Evolutionary conservation across 2,113 vertebrate genomes (phyloP), one percentile per base, ranked within the genome.

Genomic region (Romanogobio albipinnatus): DNA sequence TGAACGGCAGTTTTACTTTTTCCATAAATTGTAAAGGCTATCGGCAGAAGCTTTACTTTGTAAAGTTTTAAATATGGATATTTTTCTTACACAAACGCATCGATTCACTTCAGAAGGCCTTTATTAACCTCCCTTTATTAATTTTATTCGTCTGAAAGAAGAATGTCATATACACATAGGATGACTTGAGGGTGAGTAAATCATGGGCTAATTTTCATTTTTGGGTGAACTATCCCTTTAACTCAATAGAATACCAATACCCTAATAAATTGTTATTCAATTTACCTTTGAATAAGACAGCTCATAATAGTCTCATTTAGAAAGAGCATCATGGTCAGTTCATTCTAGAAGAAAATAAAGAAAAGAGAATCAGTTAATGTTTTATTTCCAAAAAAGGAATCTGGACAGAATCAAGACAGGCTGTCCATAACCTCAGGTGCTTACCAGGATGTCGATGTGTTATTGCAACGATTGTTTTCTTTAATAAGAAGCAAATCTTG

Each of bases 401-500:
- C 88, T 88, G 83, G 89, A 89, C 86, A 91, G 88, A 90, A 91
- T 74, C 33, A 88, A 85, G 62, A 90, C 86, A 88, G 89, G 85
- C 87, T 90, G 90, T 85, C 75, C 81, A 82, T 90, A 84, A 92
- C 90, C 91, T 88, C 87, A 89, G 88, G 92, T 92, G 92, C 84
- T 91, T 89, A 86, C 64, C 84, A 49, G 85, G 89, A 88, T 86
- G 88, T 91, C 88, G 87, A 85, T 88, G 89, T 89, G 86, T 90
- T 86, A 90, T 89, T 86, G 71, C 89, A 93, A 91, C 79, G 84
- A 92, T 90, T 89, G 49, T 74, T 88, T 88, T 75, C 86, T 86
- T 89, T 93, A 94, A 94, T 93, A 91, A 92, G 86, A 88, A 66
- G 84, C 84, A 93, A 93, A 93, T 94, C 92, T 93, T 86, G 84